These are phyloP conservation scores for Drosophila meridionalis DNA, from an alignment of 2,888 invertebrate species.

Conservation along the genomic window DNA sequence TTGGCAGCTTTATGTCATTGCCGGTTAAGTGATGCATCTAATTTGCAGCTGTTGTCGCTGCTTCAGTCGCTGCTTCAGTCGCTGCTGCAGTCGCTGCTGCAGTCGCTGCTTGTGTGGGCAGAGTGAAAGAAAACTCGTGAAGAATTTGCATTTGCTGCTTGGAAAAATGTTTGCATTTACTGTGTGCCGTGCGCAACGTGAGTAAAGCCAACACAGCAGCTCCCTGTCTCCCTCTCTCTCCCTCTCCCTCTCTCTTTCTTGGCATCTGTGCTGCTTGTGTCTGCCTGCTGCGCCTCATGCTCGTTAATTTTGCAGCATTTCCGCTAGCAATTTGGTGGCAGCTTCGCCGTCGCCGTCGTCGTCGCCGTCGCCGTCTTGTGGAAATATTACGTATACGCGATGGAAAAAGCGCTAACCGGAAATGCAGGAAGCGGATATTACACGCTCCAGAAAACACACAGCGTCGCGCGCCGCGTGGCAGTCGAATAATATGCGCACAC, in stretches of 20 bases:
- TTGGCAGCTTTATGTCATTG: constrained; percentile 79
- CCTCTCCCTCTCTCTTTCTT: not conserved
- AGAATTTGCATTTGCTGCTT: constrained; percentile 59
- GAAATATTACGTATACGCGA: constrained; percentile 63
- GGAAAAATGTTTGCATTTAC: constrained; percentile 66
- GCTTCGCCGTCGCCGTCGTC: constrained; percentile 29
- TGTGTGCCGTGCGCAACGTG: constrained; percentile 35
- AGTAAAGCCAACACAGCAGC: constrained; percentile 32
- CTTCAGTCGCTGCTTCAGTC: constrained; percentile 9
- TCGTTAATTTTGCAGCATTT: constrained; percentile 82
- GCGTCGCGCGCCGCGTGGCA: constrained; percentile 20
- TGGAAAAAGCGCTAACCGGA: constrained; percentile 72
- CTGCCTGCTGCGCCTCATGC: constrained; percentile 52
- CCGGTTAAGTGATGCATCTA: constrained; percentile 81
- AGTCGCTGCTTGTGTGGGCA: not conserved
- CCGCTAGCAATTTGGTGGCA: constrained; percentile 77
- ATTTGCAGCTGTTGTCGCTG: constrained; percentile 74
- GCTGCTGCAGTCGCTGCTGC: not conserved
- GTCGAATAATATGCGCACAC: constrained; percentile 71
- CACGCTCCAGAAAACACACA: constrained; percentile 79
- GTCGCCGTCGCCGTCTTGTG: constrained; percentile 40
- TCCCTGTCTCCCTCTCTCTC: not conserved
- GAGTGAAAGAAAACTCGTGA: constrained; percentile 6
- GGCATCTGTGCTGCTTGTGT: constrained; percentile 9
- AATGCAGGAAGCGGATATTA: constrained; percentile 82